These are phyloP conservation scores for Cyprinella venusta DNA, from an alignment of 2,797 vertebrate species.

Conservation along the genomic window DNA sequence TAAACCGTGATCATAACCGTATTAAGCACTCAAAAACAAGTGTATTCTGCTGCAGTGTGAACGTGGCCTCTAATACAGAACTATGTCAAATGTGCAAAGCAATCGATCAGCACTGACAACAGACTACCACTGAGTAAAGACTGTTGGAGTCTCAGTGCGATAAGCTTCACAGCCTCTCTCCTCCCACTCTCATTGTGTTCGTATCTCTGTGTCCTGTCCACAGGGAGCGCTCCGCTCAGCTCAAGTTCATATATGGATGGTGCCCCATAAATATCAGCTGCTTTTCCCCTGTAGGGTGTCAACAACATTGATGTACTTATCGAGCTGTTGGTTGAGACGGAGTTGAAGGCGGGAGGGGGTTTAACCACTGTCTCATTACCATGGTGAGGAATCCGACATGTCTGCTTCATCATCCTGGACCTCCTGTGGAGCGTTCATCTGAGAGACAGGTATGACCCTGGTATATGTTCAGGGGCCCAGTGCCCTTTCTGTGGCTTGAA, in stretches of 20 bases:
- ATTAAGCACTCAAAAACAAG: not conserved
- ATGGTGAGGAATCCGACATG: constrained; percentile 21
- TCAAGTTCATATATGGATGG: constrained; percentile 33
- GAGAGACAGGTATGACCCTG: constrained; percentile 63
- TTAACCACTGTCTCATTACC: constrained; percentile 71
- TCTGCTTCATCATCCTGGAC: constrained; percentile 21
- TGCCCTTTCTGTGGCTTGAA: constrained; percentile 49
- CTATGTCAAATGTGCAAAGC: constrained; percentile 12
- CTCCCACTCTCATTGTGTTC: constrained; percentile 49
- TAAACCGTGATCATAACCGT: not conserved
- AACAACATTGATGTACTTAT: constrained; percentile 48
- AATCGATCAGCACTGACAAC: constrained; percentile 41
- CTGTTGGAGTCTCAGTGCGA: constrained; percentile 4
- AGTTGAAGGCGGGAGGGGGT: constrained; percentile 56
- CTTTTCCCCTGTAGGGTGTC: constrained; percentile 43
- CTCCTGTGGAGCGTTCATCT: constrained; percentile 17
- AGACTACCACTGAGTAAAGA: constrained; percentile 9
- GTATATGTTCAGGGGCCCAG: constrained; percentile 32
- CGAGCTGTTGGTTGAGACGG: constrained; percentile 42
- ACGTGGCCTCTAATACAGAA: not conserved
- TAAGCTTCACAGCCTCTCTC: constrained; percentile 28
- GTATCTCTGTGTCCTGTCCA: constrained; percentile 30
- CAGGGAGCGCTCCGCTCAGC: not conserved
- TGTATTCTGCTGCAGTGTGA: not conserved
- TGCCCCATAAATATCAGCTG: constrained; percentile 36